These are phyloP conservation scores for Erebia ligea DNA, from an alignment of 2,888 invertebrate genomes.

Conservation along the genomic window DNA sequence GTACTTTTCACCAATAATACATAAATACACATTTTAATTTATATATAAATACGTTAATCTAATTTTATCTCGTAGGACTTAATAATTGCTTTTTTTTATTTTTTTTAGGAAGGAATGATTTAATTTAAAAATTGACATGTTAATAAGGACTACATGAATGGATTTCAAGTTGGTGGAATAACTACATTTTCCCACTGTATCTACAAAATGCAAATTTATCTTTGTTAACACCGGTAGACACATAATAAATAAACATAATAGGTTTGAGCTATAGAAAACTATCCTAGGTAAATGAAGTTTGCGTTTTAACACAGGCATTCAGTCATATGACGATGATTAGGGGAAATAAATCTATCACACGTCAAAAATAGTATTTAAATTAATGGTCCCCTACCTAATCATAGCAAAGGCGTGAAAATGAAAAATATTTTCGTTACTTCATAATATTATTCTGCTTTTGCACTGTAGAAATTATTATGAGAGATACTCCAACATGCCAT, in stretches of 20 bases:
- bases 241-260: not conserved
- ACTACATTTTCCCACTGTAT: not conserved
- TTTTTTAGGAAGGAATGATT: slow-evolving; percentile 78
- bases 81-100: slow-evolving; percentile 78
- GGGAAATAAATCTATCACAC: no score
- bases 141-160: slow-evolving; percentile 44
- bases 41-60: not conserved
- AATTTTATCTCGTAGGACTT: slow-evolving; percentile 48
- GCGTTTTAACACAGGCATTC: no score
- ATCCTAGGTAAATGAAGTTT: no score
- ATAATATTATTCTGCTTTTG: no score
- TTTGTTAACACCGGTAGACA: not conserved
- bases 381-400: no score
- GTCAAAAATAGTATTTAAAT: no score
- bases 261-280: not conserved
- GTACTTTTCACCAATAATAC: not conserved
- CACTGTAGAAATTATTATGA: no score
- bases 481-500: not conserved
- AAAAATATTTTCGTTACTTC: no score
- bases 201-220: not conserved
- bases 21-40: slow-evolving; percentile 58
- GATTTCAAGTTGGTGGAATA: not conserved
- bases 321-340: no score
- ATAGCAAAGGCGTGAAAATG: no score
- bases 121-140: slow-evolving; percentile 75